phyloP scores from a whole-genome alignment of 2,797 vertebrate genomes.

The Sebastes cheni region DNA sequence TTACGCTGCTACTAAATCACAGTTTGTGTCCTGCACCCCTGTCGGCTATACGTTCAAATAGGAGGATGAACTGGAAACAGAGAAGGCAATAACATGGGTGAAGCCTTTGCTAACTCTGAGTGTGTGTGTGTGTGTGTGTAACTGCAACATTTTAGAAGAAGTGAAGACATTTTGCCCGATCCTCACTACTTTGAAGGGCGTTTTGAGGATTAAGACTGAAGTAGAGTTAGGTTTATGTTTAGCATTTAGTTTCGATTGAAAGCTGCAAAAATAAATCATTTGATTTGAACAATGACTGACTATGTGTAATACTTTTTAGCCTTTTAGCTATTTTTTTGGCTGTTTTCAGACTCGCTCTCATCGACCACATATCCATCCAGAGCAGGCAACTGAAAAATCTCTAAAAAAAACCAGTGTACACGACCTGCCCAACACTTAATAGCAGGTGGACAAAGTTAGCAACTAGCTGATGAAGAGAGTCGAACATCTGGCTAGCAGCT shows the following conservation, averaged over 20 bases:
- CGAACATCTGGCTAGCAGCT: not conserved
- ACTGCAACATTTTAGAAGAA: no score
- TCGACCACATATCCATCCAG: not conserved
- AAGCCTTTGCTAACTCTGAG: conserved; percentile 3
- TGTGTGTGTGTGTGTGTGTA: not conserved
- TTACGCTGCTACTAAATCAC: conserved; percentile 66
- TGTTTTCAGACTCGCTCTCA: no score
- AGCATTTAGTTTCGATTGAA: not conserved
- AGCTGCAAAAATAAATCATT: not conserved
- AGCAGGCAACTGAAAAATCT: not conserved
- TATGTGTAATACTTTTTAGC: not conserved
- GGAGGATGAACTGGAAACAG: conserved; percentile 37
- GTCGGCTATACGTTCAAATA: conserved; percentile 17
- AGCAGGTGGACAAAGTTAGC: no score
- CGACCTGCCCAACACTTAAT: no score
- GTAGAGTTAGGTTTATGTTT: not conserved
- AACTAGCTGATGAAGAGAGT: not conserved
- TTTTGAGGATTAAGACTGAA: not conserved
- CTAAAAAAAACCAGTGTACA: not conserved
- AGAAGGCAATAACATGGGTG: conserved; percentile 28
- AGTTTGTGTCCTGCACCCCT: conserved; percentile 31
- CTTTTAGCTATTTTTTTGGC: no score
- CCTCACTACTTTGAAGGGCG: no score
- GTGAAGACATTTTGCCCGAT: no score
- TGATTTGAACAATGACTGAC: not conserved